Percentiles rank a stretch among this genome's conserved stretches.
Evolutionary conservation across 92 coral and sea anemone species (phyloP).

Genomic region (Epizoanthus illoricatus): DNA sequence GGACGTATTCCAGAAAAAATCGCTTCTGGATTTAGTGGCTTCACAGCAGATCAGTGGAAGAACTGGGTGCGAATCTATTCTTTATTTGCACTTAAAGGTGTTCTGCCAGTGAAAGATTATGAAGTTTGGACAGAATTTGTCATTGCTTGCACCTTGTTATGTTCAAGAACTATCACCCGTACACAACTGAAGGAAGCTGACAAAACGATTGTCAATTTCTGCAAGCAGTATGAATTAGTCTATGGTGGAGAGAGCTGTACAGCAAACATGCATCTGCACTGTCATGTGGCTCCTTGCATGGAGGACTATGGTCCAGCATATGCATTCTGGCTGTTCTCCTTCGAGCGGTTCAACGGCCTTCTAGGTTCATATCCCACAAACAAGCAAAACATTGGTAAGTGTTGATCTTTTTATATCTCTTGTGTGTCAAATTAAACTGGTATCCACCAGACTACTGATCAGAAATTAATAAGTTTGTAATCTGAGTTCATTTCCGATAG

Average conservation of each 20-base stretch:
- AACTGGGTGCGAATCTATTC: neutral
- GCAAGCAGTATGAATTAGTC: neutral
- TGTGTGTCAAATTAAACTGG: too few species aligned
- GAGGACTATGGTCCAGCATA: constrained; percentile 1
- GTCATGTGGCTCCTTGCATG: neutral
- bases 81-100: neutral
- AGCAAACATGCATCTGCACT: constrained; percentile 10
- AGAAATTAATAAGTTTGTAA: too few species aligned
- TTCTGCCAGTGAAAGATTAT: constrained; percentile 5
- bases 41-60: constrained; percentile 25
- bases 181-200: neutral
- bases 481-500: too few species aligned
- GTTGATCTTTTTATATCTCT: too few species aligned
- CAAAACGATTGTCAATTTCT: neutral
- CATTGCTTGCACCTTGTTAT: neutral
- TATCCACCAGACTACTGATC: too few species aligned
- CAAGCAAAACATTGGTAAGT: constrained; percentile 2
- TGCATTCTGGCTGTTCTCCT: constrained; percentile 5
- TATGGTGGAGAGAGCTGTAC: neutral
- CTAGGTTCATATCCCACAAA: constrained; percentile 15
- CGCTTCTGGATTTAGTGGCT: constrained; percentile 12
- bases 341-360: constrained; percentile 14
- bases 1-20: constrained; percentile 56
- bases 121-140: constrained; percentile 1
- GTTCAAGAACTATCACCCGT: neutral